Base-by-base conservation (phyloP, 2,113 vertebrate species). In the Ceyx cyanopectus region DNA sequence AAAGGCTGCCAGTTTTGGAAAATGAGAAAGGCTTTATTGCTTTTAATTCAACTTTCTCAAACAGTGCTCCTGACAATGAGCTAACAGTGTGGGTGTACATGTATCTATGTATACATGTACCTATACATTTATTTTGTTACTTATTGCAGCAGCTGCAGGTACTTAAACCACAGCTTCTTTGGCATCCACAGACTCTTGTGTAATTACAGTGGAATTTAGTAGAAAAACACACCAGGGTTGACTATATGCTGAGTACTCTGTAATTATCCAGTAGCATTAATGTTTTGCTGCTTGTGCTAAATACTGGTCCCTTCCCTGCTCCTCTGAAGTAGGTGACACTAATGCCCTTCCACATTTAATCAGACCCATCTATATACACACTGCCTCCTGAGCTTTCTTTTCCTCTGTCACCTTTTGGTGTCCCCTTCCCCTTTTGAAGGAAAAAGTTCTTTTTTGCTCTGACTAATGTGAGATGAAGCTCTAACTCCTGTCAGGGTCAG, bases 111-210 rank as follows among this genome's bases (percentile, higher is more conserved):
- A 1, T 26, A 7, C 32, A 30, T 54, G 24, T 29, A 5, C 60
- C 40, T 57, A 0, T 48, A 8, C 29, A 4, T 41, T 41, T 23
- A n/a, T 54, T n/a, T 43, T 86, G n/a, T 78, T 96, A 74, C 80
- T 95, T 92, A 81, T 70, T 96, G 96, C 93, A 90, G 74, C 97
- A 98, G 96, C 97, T 97, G 97, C 92, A 96, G 96, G 91, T 97
- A 74, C 96, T 97, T 95, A 89, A 98, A 81, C 85, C 83, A 66
- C 96, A 85, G 77, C 82, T 95, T 92, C 78, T 85, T 80, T 82
- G 72, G 62, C 89, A 95, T 88, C 96, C 96, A 75, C 51, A 92
- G 95, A 81, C 91, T 95, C 87, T 97, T 40, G 24, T 90, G 90
- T 77, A 97, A 88, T 80, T 94, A 83, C 87, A 95, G 94, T 95